Percentiles rank a stretch among this genome's conserved stretches.
phyloP scores from a whole-genome alignment of 2,797 vertebrate genomes.

The Chrysocyon brachyurus region DNA sequence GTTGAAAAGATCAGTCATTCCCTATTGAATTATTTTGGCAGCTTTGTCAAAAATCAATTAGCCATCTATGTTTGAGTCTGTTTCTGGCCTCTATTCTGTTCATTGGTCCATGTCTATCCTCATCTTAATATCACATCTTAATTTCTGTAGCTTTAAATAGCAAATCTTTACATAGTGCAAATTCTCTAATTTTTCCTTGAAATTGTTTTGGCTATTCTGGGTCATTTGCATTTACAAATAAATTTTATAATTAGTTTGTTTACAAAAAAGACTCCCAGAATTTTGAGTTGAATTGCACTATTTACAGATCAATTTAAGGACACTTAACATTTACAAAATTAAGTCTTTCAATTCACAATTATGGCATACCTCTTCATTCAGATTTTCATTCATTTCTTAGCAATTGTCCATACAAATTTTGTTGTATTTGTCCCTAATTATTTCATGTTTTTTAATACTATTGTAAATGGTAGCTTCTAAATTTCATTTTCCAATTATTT shows the following conservation, averaged over 20 bases:
- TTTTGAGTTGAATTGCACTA: not conserved
- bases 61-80: no score
- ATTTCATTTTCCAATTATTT: not conserved
- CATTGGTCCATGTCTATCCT: no score
- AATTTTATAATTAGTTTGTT: not conserved
- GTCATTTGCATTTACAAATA: not conserved
- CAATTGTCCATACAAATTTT: not conserved
- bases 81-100: no score
- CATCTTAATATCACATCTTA: no score
- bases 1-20: not conserved
- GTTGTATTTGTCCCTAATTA: not conserved
- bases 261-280: not conserved
- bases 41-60: no score
- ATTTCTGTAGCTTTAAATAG: not conserved
- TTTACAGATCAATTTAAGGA: not conserved
- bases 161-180: not conserved
- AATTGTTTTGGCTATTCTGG: slow-evolving; percentile 21
- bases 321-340: not conserved
- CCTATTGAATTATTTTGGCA: not conserved
- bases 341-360: not conserved
- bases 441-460: not conserved
- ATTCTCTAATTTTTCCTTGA: not conserved
- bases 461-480: not conserved
- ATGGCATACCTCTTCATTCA: not conserved
- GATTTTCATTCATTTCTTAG: slow-evolving; percentile 1